A percentile compares a stretch with the other conserved stretches of the same genome.
phyloP scores from a whole-genome alignment of 2,888 invertebrate genomes.

The Eueremaeus valkanovi region DNA sequence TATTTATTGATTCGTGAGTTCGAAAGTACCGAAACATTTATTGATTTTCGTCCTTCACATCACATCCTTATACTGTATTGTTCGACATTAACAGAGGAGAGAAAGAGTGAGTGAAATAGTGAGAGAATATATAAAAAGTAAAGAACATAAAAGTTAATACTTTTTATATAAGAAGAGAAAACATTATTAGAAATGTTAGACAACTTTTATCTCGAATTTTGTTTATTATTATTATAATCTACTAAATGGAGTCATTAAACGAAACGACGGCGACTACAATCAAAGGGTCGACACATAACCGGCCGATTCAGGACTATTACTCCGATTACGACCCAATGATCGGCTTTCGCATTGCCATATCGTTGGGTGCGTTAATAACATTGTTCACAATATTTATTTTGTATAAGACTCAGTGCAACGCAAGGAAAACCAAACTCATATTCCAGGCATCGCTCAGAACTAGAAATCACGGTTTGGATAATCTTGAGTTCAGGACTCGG shows the following conservation, averaged over 20 bases:
- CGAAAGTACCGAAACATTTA: slow-evolving; percentile 1
- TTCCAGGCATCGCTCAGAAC: slow-evolving; percentile 48
- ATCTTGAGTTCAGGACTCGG: slow-evolving; percentile 8
- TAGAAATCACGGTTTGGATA: slow-evolving; percentile 14
- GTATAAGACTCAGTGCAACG: slow-evolving; percentile 41
- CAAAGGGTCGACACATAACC: not conserved
- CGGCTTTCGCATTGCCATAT: slow-evolving; percentile 41
- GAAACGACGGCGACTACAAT: not conserved
- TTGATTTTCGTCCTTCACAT: slow-evolving; percentile 3
- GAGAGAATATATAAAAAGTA: not conserved
- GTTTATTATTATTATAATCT: slow-evolving; percentile 31
- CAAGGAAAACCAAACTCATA: slow-evolving; percentile 33
- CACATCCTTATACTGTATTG: slow-evolving; percentile 16
- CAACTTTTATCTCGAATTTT: not conserved
- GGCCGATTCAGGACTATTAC: slow-evolving; percentile 36
- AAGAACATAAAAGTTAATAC: slow-evolving; percentile 32
- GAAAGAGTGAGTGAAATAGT: not conserved
- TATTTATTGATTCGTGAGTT: slow-evolving; percentile 10
- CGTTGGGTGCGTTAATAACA: slow-evolving; percentile 36
- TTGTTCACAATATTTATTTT: slow-evolving; percentile 40
- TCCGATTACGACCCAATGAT: slow-evolving; percentile 42
- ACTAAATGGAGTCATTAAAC: slow-evolving; percentile 32
- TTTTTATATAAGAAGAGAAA: slow-evolving; percentile 8
- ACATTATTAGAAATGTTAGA: slow-evolving; percentile 17
- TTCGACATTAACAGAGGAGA: slow-evolving; percentile 20